Percentiles rank a stretch among this genome's conserved stretches.
These are phyloP conservation scores for Buceros bicornis DNA, from an alignment of 2,797 vertebrate species.

Conservation along the genomic window DNA sequence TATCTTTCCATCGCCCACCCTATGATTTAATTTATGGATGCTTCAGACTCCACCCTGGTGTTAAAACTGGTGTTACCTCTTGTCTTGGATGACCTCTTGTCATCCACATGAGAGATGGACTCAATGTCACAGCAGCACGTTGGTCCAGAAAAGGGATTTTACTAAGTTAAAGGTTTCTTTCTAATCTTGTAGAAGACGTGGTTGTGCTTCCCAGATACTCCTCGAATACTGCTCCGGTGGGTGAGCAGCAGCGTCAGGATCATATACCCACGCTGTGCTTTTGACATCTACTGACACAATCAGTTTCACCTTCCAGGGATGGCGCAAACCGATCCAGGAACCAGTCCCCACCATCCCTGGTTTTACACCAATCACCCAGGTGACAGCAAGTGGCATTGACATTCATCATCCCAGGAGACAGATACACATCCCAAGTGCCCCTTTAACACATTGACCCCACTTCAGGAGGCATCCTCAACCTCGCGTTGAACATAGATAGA, in stretches of 20 bases:
- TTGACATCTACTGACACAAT: background rate
- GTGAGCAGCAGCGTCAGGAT: background rate
- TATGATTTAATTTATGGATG: background rate
- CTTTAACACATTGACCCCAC: background rate
- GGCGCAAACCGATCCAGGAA: background rate
- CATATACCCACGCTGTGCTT: background rate
- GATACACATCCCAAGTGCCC: too few species aligned
- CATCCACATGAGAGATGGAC: background rate
- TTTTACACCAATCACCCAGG: background rate
- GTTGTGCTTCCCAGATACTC: background rate
- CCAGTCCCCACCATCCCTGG: background rate
- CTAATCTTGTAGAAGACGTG: background rate
- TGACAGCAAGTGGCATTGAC: background rate
- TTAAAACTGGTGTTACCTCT: background rate
- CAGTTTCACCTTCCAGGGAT: background rate
- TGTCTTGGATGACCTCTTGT: background rate
- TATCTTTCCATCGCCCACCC: background rate
- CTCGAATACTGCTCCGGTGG: background rate
- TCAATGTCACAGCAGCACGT: background rate
- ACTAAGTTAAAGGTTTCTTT: background rate
- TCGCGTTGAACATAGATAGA: background rate
- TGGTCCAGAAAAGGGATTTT: background rate
- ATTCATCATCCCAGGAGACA: background rate
- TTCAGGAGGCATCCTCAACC: background rate
- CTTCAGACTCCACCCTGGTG: conserved; percentile 2